These are phyloP conservation scores for Taenaris catops DNA, from an alignment of 2,888 invertebrate species.

Conservation along the genomic window DNA sequence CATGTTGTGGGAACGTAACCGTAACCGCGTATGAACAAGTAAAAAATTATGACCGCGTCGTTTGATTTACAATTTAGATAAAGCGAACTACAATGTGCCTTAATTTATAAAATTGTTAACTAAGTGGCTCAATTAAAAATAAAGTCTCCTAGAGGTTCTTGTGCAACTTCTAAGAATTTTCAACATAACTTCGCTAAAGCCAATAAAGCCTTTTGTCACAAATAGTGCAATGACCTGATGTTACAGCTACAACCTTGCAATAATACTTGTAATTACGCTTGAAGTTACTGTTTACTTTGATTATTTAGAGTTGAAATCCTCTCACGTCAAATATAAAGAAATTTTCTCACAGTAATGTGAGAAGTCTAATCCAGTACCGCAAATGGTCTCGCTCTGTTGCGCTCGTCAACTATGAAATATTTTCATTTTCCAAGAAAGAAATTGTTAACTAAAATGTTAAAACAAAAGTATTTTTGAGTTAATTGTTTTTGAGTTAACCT, in stretches of 20 bases:
- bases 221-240: conserved; percentile 13
- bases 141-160: background rate
- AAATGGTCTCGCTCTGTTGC: conserved; percentile 30
- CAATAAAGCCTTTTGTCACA: conserved; percentile 1
- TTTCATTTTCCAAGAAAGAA: conserved; percentile 3
- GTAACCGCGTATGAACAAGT: conserved; percentile 17
- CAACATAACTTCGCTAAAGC: background rate
- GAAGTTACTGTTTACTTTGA: conserved; percentile 17
- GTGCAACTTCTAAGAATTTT: conserved; percentile 2
- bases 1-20: conserved; percentile 25
- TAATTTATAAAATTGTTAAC: conserved; percentile 17
- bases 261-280: conserved; percentile 12
- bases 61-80: conserved; percentile 29
- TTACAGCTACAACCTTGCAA: conserved; percentile 4
- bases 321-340: conserved; percentile 26
- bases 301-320: conserved; percentile 17
- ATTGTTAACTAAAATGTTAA: no score
- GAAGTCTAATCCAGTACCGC: conserved; percentile 30
- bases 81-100: conserved; percentile 16
- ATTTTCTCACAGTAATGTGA: conserved; percentile 39
- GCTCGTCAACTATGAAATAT: conserved; percentile 17
- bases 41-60: conserved; percentile 23
- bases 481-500: no score
- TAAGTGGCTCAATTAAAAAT: conserved; percentile 1
- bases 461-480: no score